These are phyloP conservation scores for Ophonus ardosiacus DNA, from an alignment of 2,888 invertebrate genomes.

Conservation along the genomic window DNA sequence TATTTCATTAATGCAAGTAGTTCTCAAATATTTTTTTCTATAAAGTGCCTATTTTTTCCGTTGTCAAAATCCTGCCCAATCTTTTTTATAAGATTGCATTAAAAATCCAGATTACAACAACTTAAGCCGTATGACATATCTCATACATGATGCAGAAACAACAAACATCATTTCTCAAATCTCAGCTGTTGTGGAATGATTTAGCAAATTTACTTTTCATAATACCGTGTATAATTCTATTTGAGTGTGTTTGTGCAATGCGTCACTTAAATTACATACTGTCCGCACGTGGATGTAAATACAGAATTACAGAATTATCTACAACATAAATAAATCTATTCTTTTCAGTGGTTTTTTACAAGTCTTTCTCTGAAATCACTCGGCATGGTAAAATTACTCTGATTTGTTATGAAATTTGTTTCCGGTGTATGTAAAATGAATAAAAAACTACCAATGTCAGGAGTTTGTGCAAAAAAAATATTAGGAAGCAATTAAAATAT, in stretches of 20 bases:
- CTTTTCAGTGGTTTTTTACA: background rate
- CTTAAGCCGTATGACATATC: background rate
- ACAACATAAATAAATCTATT: background rate
- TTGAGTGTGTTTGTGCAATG: slow-evolving; percentile 34
- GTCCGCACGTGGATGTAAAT: slow-evolving; percentile 33
- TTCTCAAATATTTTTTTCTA: no score
- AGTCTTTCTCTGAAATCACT: slow-evolving; percentile 2
- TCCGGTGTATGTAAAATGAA: background rate
- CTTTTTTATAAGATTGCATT: background rate
- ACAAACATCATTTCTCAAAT: background rate
- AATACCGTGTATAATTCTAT: slow-evolving; percentile 16
- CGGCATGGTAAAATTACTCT: slow-evolving; percentile 1
- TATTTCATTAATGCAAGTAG: no score
- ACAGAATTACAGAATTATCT: slow-evolving; percentile 27
- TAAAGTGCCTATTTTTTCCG: background rate
- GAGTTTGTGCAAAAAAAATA: background rate
- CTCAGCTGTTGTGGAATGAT: slow-evolving; percentile 1
- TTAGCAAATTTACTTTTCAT: slow-evolving; percentile 44
- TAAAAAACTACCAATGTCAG: background rate
- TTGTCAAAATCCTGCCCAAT: background rate
- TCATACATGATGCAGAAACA: background rate
- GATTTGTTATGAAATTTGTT: slow-evolving; percentile 17
- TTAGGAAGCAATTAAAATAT: no score
- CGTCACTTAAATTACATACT: slow-evolving; percentile 33
- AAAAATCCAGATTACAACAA: background rate